A percentile compares a stretch with the other conserved stretches of the same genome.
phyloP scores from a whole-genome alignment of 1,140 invertebrate species.

The Phocides pigmalion region DNA sequence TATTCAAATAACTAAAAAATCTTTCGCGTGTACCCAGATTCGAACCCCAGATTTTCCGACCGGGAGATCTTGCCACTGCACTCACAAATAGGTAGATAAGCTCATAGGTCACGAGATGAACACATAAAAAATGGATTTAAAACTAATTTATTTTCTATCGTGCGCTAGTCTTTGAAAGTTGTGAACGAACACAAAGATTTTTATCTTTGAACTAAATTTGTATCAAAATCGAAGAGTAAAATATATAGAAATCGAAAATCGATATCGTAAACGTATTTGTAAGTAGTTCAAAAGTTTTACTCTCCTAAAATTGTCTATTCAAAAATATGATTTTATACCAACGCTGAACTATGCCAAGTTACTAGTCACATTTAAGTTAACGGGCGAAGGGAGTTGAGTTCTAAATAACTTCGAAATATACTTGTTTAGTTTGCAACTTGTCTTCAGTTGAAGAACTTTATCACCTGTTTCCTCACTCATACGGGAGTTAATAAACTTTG shows the following conservation, averaged over 20 bases:
- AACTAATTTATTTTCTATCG: too few relatives aligned
- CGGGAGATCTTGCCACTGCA: too few relatives aligned
- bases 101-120: too few relatives aligned
- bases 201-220: too few relatives aligned
- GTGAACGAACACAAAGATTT: too few relatives aligned
- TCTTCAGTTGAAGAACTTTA: constrained; percentile 29
- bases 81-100: too few relatives aligned
- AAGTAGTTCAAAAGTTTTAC: background rate
- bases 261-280: background rate
- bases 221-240: too few relatives aligned
- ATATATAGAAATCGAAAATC: background rate
- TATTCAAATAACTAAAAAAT: too few relatives aligned
- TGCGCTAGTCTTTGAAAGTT: too few relatives aligned
- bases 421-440: constrained; percentile 42
- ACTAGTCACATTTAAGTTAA: constrained; percentile 32
- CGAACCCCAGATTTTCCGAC: too few relatives aligned
- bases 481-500: constrained; percentile 32
- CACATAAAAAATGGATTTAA: too few relatives aligned
- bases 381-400: constrained; percentile 37
- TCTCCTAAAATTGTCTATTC: background rate
- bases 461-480: constrained; percentile 29
- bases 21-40: too few relatives aligned
- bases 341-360: background rate
- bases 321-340: constrained; percentile 17
- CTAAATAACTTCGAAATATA: constrained; percentile 43